Evolutionary conservation across 2,888 invertebrate genomes (phyloP).

Genomic region (Eilema sororculum): DNA sequence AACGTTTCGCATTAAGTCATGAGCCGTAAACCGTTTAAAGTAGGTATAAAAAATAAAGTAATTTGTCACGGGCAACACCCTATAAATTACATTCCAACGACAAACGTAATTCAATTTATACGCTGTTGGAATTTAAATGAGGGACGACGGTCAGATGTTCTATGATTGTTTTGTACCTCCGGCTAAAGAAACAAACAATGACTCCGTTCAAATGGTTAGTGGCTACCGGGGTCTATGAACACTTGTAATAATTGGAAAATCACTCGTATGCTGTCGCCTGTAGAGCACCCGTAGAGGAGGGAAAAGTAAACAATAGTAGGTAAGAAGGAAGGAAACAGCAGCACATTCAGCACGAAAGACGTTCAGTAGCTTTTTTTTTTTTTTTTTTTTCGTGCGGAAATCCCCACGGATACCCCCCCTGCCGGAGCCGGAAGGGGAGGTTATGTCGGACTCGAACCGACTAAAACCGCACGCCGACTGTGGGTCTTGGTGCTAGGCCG

Average conservation of each 20-base stretch:
- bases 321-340: neutral
- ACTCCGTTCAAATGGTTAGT: neutral
- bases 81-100: constrained; percentile 6
- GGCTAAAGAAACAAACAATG: neutral
- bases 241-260: neutral
- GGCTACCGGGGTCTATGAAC: neutral
- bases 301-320: neutral
- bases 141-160: neutral
- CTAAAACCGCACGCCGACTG: too few relatives aligned
- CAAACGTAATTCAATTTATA: constrained; percentile 17
- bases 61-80: constrained; percentile 16
- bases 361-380: too few relatives aligned
- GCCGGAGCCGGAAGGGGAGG: too few relatives aligned
- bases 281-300: neutral
- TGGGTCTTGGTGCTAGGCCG: too few relatives aligned
- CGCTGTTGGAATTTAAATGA: constrained; percentile 14
- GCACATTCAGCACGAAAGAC: neutral
- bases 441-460: too few relatives aligned
- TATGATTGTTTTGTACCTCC: neutral
- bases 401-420: too few relatives aligned
- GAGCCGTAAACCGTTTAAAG: neutral
- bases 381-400: too few relatives aligned
- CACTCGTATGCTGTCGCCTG: neutral
- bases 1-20: neutral
- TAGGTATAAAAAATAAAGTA: constrained; percentile 10